Evolutionary conservation across 2,113 vertebrate species (phyloP).

Genomic region (Egretta garzetta): DNA sequence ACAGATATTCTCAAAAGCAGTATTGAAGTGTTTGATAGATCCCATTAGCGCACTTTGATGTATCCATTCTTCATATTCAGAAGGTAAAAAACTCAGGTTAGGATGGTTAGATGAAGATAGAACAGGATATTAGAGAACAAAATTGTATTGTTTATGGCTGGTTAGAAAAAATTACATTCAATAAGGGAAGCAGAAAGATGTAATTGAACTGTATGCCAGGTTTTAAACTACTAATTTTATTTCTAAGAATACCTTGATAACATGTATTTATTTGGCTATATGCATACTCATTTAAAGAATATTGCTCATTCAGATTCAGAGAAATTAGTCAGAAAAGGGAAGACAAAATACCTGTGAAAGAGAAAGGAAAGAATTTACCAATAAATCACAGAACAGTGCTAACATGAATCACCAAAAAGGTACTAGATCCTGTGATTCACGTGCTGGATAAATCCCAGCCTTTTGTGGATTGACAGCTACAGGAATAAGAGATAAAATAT

Average conservation of each 20-base stretch:
- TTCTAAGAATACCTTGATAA: conserved; percentile 40
- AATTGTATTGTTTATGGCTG: not conserved
- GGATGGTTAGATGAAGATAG: not conserved
- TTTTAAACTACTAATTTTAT: conserved; percentile 61
- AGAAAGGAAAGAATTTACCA: conserved; percentile 72
- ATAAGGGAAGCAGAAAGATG: not conserved
- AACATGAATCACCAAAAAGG: conserved; percentile 67
- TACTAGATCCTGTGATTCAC: conserved; percentile 66
- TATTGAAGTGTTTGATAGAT: conserved; percentile 4
- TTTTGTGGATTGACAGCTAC: conserved; percentile 66
- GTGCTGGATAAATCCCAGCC: conserved; percentile 63
- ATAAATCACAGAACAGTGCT: conserved; percentile 62
- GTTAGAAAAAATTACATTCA: conserved; percentile 2
- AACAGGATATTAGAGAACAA: not conserved
- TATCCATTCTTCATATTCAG: conserved; percentile 20
- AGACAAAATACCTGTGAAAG: conserved; percentile 57
- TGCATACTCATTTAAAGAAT: conserved; percentile 57
- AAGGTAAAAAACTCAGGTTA: not conserved
- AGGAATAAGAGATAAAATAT: conserved; percentile 74
- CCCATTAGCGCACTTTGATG: conserved; percentile 47
- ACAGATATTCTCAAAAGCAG: conserved; percentile 3
- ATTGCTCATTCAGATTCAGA: conserved; percentile 61
- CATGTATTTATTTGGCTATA: not conserved
- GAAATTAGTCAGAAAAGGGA: conserved; percentile 69
- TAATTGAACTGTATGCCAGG: not conserved